phyloP scores from a whole-genome alignment of 2,797 vertebrate genomes.

The Neosilurus mollespiculum region DNA sequence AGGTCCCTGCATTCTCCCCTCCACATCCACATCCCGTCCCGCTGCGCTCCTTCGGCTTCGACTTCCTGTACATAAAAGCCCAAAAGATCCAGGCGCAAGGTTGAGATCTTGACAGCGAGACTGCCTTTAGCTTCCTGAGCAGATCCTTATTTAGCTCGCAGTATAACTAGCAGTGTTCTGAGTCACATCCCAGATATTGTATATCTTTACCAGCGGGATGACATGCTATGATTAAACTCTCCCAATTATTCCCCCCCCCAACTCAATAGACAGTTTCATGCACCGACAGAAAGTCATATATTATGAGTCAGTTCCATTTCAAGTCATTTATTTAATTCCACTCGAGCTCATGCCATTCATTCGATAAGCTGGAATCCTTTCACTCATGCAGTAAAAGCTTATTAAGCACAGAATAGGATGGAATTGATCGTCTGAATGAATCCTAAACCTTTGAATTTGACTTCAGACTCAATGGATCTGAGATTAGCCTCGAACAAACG shows the following conservation, averaged over 20 bases:
- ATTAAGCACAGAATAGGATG: constrained; percentile 27
- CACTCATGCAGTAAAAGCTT: constrained; percentile 24
- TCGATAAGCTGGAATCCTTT: constrained; percentile 18
- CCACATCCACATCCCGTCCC: not conserved
- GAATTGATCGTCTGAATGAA: constrained; percentile 31
- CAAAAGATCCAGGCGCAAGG: not conserved
- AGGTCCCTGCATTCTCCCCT: not conserved
- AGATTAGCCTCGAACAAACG: constrained; percentile 5
- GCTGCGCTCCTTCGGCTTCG: not conserved
- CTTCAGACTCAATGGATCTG: constrained; percentile 9
- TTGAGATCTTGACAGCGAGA: not conserved
- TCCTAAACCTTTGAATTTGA: constrained; percentile 11
- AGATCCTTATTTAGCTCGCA: constrained; percentile 10
- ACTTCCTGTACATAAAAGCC: constrained; percentile 7
- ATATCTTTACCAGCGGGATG: not conserved
- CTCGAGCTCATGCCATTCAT: constrained; percentile 22
- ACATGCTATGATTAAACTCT: constrained; percentile 15
- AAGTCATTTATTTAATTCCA: constrained; percentile 28
- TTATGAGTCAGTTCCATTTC: constrained; percentile 26
- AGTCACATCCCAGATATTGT: constrained; percentile 2
- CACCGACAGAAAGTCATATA: not conserved
- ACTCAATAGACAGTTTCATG: constrained; percentile 9
- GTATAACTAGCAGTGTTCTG: not conserved
- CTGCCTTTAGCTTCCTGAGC: constrained; percentile 14
- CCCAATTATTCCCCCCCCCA: not conserved